These are phyloP conservation scores for Apodemia hepburni DNA, from an alignment of 2,888 invertebrate species.

Conservation along the genomic window DNA sequence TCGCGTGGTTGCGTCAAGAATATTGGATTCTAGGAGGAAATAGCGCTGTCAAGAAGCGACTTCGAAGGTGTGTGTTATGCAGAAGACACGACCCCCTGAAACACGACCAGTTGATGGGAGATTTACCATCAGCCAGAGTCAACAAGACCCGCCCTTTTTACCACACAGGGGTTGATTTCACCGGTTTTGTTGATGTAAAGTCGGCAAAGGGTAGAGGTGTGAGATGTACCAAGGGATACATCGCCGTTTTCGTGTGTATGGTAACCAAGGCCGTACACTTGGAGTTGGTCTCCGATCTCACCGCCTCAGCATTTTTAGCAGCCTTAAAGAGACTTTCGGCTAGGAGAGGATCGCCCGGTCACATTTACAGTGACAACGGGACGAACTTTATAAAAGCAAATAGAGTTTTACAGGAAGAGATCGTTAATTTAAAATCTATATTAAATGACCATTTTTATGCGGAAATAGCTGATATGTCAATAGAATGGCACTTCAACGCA, in stretches of 20 bases:
- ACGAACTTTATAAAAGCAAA: no score
- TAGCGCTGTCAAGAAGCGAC: no score
- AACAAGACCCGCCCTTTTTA: constrained; percentile 27
- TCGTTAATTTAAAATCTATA: no score
- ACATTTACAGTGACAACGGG: constrained; percentile 37
- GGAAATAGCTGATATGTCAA: constrained; percentile 26
- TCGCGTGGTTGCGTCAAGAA: no score
- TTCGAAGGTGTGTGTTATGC: constrained; percentile 26
- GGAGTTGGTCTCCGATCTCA: constrained; percentile 37
- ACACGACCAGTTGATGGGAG: constrained; percentile 29
- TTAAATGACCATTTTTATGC: constrained; percentile 29
- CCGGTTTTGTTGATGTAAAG: constrained; percentile 21
- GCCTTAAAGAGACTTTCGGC: constrained; percentile 35
- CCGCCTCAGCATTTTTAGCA: constrained; percentile 33
- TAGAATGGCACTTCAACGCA: constrained; percentile 24
- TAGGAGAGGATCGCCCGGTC: constrained; percentile 32
- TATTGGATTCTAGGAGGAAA: no score
- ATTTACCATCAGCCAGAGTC: constrained; percentile 25
- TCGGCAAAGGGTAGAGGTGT: no score
- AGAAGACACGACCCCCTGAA: constrained; percentile 23
- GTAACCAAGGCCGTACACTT: constrained; percentile 36
- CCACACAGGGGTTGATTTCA: constrained; percentile 33
- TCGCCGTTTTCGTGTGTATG: neutral
- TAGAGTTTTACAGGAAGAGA: no score
- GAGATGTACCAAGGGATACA: no score